Percentiles rank a stretch among this genome's conserved stretches.
phyloP scores from a whole-genome alignment of 2,888 invertebrate species.

The Bedellia somnulentella region DNA sequence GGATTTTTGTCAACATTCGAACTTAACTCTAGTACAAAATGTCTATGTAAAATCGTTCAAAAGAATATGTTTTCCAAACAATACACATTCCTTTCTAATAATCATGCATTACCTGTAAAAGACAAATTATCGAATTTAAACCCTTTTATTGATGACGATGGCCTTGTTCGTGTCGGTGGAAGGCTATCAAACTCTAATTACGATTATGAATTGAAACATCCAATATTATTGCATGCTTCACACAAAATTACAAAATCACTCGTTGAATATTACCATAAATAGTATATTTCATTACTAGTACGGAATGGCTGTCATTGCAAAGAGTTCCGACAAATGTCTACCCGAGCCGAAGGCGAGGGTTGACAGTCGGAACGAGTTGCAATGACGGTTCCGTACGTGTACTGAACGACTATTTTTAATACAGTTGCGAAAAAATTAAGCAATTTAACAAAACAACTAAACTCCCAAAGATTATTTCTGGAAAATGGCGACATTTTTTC shows the following conservation, averaged over 20 bases:
- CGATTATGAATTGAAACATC: background rate
- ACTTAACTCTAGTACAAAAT: background rate
- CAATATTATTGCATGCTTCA: background rate
- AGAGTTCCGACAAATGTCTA: too few species aligned
- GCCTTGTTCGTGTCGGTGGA: background rate
- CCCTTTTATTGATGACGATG: background rate
- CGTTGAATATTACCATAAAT: slow-evolving; percentile 6
- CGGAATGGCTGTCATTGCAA: too few species aligned
- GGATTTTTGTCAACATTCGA: background rate
- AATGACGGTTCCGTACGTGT: too few species aligned
- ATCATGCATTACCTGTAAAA: background rate
- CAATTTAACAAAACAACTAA: too few species aligned
- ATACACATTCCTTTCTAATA: background rate
- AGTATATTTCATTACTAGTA: too few species aligned
- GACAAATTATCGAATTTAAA: background rate
- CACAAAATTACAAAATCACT: slow-evolving; percentile 4
- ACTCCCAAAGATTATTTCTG: too few species aligned
- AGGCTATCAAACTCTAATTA: background rate
- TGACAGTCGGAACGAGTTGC: too few species aligned
- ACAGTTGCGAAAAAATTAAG: too few species aligned
- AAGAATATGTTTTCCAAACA: background rate
- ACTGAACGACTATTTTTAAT: too few species aligned
- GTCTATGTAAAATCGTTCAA: background rate
- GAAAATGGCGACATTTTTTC: too few species aligned
- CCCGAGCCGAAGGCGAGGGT: too few species aligned